phyloP scores from a whole-genome alignment of 2,888 invertebrate species.

The Apamea sordens region DNA sequence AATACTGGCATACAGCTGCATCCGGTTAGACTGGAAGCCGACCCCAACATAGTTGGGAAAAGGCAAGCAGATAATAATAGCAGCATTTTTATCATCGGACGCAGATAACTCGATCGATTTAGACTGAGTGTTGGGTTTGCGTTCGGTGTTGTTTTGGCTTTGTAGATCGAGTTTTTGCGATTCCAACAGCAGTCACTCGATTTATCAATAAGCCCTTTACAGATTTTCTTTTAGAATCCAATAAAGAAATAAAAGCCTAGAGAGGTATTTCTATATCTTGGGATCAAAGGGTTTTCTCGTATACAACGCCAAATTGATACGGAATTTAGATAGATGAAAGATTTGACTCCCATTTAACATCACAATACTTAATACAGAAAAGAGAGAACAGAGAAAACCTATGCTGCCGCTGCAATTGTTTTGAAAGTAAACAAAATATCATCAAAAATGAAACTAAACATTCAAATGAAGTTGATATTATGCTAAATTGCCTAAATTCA shows the following conservation, averaged over 20 bases:
- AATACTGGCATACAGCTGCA: too few species aligned
- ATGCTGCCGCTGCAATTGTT: background rate
- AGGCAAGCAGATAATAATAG: too few species aligned
- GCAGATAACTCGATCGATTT: slow-evolving; percentile 38
- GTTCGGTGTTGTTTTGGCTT: slow-evolving; percentile 2
- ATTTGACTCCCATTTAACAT: background rate
- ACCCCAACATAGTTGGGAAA: too few species aligned
- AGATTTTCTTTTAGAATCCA: slow-evolving; percentile 35
- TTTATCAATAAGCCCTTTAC: slow-evolving; percentile 14
- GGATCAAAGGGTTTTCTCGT: slow-evolving; percentile 42
- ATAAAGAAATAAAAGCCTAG: slow-evolving; percentile 37
- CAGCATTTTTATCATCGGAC: slow-evolving; percentile 50
- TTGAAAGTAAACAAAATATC: slow-evolving; percentile 1
- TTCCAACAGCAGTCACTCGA: slow-evolving; percentile 3
- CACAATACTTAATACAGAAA: background rate
- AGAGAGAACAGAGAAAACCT: background rate
- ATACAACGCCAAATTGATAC: slow-evolving; percentile 13
- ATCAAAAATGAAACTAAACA: slow-evolving; percentile 31
- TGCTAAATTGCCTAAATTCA: slow-evolving; percentile 76
- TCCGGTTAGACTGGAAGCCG: too few species aligned
- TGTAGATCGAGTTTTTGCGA: background rate
- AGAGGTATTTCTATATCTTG: slow-evolving; percentile 34
- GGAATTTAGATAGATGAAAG: slow-evolving; percentile 7
- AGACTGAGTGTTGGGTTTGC: slow-evolving; percentile 12
- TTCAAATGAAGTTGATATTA: slow-evolving; percentile 56